Evolutionary conservation across 2,888 invertebrate species (phyloP).

Genomic region (Drosophila mimetica): DNA sequence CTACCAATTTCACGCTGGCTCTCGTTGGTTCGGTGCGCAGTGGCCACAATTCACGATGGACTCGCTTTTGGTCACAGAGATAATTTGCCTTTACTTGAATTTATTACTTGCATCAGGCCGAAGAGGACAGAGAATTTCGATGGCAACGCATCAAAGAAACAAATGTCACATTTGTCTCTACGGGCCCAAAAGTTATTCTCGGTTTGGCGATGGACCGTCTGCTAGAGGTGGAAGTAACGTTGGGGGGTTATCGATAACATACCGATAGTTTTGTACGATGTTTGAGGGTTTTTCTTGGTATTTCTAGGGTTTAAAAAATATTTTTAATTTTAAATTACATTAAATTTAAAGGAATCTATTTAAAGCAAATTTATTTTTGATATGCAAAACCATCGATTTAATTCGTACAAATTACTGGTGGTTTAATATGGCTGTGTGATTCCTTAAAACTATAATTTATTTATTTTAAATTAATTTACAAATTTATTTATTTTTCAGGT

Average conservation of each 20-base stretch:
- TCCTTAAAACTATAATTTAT: no score
- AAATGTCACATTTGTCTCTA: conserved; percentile 26
- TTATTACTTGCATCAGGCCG: conserved; percentile 54
- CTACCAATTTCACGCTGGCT: neutral
- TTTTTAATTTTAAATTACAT: no score
- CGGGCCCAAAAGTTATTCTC: conserved; percentile 14
- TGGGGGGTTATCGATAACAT: neutral
- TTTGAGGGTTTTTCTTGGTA: neutral
- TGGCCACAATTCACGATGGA: conserved; percentile 8
- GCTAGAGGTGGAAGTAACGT: neutral
- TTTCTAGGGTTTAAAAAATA: no score
- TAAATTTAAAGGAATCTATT: no score
- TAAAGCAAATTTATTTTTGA: no score
- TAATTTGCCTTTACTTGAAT: conserved; percentile 62
- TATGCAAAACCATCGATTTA: no score
- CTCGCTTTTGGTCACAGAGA: conserved; percentile 20
- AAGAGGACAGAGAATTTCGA: conserved; percentile 66
- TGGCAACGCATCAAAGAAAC: conserved; percentile 54
- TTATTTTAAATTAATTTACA: no score
- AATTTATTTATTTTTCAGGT: no score
- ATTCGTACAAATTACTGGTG: no score
- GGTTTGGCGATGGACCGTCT: neutral
- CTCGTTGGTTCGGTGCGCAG: conserved; percentile 16
- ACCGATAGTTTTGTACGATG: neutral
- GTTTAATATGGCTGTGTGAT: no score